Evolutionary conservation across 2,797 vertebrate species (phyloP).

Genomic region (Falco rusticolus): DNA sequence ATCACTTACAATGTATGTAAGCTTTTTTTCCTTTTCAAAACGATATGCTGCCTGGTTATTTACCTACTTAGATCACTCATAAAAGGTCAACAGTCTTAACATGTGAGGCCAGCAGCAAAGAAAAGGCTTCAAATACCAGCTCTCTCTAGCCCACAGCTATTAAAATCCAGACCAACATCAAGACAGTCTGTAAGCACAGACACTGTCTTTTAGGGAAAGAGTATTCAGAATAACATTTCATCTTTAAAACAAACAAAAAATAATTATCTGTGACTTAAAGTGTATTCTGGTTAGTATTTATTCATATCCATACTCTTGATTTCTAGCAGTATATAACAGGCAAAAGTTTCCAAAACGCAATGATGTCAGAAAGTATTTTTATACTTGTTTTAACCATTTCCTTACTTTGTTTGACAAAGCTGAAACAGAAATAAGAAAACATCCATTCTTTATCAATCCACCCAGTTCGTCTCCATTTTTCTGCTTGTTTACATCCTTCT

Average conservation of each 20-base stretch:
- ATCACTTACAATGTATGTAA: not conserved
- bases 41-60: constrained; percentile 10
- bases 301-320: not conserved
- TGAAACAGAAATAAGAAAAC: not conserved
- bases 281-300: not conserved
- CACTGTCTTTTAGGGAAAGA: not conserved
- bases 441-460: not conserved
- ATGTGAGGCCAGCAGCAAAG: not conserved
- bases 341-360: not conserved
- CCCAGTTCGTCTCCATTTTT: not conserved
- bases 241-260: not conserved
- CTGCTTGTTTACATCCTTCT: not conserved
- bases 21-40: not conserved
- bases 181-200: not conserved
- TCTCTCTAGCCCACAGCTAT: constrained; percentile 32
- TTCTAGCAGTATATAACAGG: not conserved
- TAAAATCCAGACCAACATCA: constrained; percentile 29
- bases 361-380: not conserved
- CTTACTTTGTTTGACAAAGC: not conserved
- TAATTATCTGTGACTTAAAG: not conserved
- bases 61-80: constrained; percentile 26
- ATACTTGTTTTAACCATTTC: not conserved
- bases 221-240: not conserved
- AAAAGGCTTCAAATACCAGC: constrained; percentile 27
- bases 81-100: constrained; percentile 46